These are phyloP conservation scores for Patiria pectinifera DNA, from an alignment of 53 echinoderm and acorn worm genomes.

Conservation along the genomic window DNA sequence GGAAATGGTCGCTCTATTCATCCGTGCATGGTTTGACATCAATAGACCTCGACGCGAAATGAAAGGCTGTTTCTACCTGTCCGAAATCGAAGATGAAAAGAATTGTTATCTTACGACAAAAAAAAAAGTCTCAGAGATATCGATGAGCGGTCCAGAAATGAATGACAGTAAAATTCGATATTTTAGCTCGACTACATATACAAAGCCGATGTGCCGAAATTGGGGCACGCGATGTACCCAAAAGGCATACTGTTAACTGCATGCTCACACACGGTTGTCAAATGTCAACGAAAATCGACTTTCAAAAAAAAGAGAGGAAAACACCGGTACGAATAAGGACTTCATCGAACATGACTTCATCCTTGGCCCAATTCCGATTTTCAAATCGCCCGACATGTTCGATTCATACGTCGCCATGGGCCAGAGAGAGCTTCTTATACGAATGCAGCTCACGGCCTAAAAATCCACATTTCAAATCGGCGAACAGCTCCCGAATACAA, in stretches of 20 bases:
- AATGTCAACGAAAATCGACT: background rate
- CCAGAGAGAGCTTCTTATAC: background rate
- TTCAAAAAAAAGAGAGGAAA: background rate
- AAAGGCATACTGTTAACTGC: background rate
- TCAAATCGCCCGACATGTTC: background rate
- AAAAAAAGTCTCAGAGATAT: background rate
- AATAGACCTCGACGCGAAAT: background rate
- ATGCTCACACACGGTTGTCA: background rate
- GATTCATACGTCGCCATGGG: background rate
- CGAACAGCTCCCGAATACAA: background rate
- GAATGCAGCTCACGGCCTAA: background rate
- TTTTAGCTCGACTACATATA: background rate
- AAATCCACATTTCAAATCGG: background rate
- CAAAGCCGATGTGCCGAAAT: background rate
- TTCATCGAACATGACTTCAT: background rate
- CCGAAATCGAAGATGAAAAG: background rate
- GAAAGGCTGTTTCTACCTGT: background rate
- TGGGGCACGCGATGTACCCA: background rate
- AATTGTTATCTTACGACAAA: background rate
- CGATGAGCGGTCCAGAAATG: background rate
- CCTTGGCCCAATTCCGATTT: background rate
- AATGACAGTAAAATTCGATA: background rate
- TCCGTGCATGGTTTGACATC: background rate
- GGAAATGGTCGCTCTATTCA: background rate
- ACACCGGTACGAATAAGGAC: background rate